Evolutionary conservation across 2,888 invertebrate species (phyloP).

Genomic region (Microchrysa polita): DNA sequence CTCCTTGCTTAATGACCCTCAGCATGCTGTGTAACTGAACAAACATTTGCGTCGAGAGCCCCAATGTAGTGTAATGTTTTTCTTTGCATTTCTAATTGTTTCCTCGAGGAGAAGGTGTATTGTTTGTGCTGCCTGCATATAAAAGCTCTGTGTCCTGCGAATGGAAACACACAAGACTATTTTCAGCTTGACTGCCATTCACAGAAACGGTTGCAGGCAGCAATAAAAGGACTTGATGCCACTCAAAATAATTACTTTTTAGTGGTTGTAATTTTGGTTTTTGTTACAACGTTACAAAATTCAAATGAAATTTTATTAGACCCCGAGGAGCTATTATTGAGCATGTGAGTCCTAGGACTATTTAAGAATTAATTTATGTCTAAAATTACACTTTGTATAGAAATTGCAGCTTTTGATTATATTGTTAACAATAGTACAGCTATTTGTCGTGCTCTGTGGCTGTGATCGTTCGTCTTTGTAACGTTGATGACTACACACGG

Average conservation of each 20-base stretch:
- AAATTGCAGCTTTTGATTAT: no score
- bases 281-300: constrained; percentile 22
- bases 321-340: constrained; percentile 14
- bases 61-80: constrained; percentile 3
- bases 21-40: constrained; percentile 14
- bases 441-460: no score
- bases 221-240: constrained; percentile 23
- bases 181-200: background rate
- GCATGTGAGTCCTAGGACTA: background rate
- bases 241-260: constrained; percentile 35
- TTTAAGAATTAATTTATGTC: constrained; percentile 24
- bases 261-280: constrained; percentile 37
- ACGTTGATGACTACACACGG: no score
- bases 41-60: background rate
- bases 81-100: constrained; percentile 20
- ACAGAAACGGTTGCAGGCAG: background rate
- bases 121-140: no score
- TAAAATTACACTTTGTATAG: no score
- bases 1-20: background rate
- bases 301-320: constrained; percentile 41
- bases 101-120: background rate
- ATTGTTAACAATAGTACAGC: no score
- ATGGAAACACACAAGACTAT: background rate
- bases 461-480: no score
- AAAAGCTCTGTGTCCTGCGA: no score